Conservation (phyloP, 2,888 invertebrate species). For the Apotomis turbidana region DNA sequence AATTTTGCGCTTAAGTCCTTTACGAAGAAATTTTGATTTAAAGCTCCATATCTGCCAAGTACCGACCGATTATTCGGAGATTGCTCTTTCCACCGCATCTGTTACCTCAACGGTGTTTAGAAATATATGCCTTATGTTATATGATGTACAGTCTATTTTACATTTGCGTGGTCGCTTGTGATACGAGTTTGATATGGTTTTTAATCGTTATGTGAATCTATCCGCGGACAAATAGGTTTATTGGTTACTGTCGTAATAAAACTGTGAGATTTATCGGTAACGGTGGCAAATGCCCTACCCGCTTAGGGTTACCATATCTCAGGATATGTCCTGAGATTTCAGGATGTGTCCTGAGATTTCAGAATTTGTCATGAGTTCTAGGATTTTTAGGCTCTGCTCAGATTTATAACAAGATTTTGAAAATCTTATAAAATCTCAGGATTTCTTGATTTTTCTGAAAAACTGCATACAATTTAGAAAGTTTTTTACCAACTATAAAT, state of each 20-base stretch:
- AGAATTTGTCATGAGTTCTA: no score
- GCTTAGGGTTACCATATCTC: constrained; percentile 27
- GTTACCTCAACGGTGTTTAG: not conserved
- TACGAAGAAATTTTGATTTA: constrained; percentile 77
- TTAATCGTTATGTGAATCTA: constrained; percentile 62
- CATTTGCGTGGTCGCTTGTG: not conserved
- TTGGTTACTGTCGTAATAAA: constrained; percentile 75
- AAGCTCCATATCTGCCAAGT: constrained; percentile 72
- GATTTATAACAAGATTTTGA: no score
- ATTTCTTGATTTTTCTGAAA: no score
- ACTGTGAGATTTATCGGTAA: constrained; percentile 67
- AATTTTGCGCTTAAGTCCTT: constrained; percentile 44
- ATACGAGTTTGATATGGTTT: constrained; percentile 18
- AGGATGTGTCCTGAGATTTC: no score
- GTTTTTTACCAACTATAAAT: no score
- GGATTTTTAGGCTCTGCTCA: no score
- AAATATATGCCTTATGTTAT: constrained; percentile 5
- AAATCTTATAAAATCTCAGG: no score
- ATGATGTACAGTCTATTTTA: not conserved
- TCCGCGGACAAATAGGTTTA: constrained; percentile 80
- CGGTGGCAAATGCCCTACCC: constrained; percentile 54
- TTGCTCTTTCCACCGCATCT: constrained; percentile 2
- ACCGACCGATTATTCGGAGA: constrained; percentile 59
- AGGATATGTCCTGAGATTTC: no score
- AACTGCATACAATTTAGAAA: no score